Evolutionary conservation across 2,797 vertebrate genomes (phyloP).

Genomic region (Oophaga sylvatica): DNA sequence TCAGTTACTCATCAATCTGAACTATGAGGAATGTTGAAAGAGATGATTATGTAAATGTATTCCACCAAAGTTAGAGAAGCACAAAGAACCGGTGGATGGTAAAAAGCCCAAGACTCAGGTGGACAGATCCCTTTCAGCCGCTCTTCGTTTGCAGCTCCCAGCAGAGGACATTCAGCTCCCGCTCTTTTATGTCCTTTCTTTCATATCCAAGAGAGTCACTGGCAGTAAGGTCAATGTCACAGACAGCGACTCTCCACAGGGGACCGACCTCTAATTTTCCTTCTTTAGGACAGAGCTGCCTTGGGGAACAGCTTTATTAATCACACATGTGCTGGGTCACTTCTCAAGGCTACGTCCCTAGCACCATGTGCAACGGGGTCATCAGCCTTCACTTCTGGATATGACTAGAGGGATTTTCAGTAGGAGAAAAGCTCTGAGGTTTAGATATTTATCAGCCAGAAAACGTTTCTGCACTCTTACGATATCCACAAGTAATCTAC

Average conservation of each 20-base stretch:
- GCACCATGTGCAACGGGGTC: not conserved
- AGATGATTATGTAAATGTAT: constrained; percentile 37
- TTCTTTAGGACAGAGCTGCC: constrained; percentile 22
- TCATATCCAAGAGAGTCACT: not conserved
- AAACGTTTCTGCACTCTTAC: not conserved
- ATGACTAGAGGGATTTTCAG: not conserved
- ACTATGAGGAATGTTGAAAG: not conserved
- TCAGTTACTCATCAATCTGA: constrained; percentile 10
- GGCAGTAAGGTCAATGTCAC: constrained; percentile 33
- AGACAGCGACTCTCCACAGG: constrained; percentile 35
- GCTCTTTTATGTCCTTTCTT: constrained; percentile 19
- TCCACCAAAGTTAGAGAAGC: not conserved
- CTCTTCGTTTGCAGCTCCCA: constrained; percentile 6
- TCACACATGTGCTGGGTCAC: constrained; percentile 52
- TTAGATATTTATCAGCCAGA: not conserved
- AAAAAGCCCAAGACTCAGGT: not conserved
- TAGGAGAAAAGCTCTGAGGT: not conserved
- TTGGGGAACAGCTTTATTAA: constrained; percentile 39
- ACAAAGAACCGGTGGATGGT: not conserved
- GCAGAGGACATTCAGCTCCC: constrained; percentile 3
- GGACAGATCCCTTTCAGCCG: not conserved
- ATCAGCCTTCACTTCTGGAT: constrained; percentile 5
- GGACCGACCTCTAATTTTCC: constrained; percentile 1
- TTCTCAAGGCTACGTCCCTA: constrained; percentile 1
- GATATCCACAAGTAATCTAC: not conserved